Evolutionary conservation across 2,797 vertebrate genomes (phyloP).

Genomic region (Pipistrellus pygmaeus): DNA sequence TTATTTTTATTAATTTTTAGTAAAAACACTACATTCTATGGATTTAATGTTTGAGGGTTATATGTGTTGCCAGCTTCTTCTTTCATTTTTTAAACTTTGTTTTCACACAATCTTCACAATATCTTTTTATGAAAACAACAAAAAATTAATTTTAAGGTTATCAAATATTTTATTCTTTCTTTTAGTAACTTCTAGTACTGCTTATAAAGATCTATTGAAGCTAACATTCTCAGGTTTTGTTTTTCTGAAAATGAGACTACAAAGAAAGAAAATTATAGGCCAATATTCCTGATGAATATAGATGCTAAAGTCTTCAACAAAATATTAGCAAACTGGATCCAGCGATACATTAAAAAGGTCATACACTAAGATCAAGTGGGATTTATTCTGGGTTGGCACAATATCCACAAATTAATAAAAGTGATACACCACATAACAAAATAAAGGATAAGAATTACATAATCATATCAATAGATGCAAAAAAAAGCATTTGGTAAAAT

Average conservation of each 20-base stretch:
- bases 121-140: not conserved
- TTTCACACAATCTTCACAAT: not conserved
- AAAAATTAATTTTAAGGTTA: not conserved
- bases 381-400: not conserved
- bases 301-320: not conserved
- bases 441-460: not conserved
- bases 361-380: not conserved
- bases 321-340: not conserved
- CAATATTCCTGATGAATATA: not conserved
- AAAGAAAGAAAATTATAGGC: not conserved
- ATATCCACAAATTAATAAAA: not conserved
- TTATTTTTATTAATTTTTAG: not conserved
- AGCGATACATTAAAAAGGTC: not conserved
- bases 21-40: not conserved
- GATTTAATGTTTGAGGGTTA: not conserved
- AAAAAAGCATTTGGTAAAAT: not conserved
- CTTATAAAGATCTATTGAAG: not conserved
- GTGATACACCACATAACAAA: not conserved
- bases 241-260: not conserved
- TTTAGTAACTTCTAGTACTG: not conserved
- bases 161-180: slow-evolving; percentile 3
- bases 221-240: not conserved
- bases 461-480: not conserved
- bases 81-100: not conserved
- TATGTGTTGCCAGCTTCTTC: not conserved